Conservation (phyloP, 1,140 invertebrate genomes). For the Caerostris darwini region DNA sequence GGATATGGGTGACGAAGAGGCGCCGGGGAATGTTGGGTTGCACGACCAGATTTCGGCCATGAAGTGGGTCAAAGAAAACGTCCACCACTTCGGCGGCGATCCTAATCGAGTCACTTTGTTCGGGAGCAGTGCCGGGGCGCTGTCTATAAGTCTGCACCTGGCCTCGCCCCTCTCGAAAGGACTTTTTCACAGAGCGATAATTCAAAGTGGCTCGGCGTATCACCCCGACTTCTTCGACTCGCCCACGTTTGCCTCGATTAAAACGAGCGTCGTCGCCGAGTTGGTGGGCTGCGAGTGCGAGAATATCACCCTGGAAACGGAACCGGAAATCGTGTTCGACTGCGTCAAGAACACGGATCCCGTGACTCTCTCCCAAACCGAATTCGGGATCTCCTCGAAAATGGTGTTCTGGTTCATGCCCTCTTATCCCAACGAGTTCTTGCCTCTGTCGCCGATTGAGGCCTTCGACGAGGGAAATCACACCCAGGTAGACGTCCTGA, state of each 20-base stretch:
- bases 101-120: slow-evolving; percentile 83
- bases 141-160: slow-evolving; percentile 81
- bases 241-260: background rate
- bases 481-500: slow-evolving; percentile 62
- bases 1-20: slow-evolving; percentile 80
- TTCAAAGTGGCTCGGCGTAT: slow-evolving; percentile 79
- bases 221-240: background rate
- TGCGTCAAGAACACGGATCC: background rate
- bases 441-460: slow-evolving; percentile 64
- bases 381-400: background rate
- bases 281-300: slow-evolving; percentile 38
- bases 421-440: slow-evolving; percentile 61
- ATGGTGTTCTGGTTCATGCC: slow-evolving; percentile 29
- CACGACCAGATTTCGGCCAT: slow-evolving; percentile 83
- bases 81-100: slow-evolving; percentile 81
- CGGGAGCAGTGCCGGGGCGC: slow-evolving; percentile 82
- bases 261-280: slow-evolving; percentile 3
- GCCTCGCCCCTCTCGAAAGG: slow-evolving; percentile 79
- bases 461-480: slow-evolving; percentile 31
- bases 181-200: slow-evolving; percentile 81
- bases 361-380: background rate
- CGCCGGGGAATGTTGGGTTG: slow-evolving; percentile 80
- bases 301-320: background rate
- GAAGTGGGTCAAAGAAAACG: slow-evolving; percentile 81
- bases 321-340: background rate